Evolutionary conservation across 2,113 vertebrate species (phyloP).

Genomic region (Chitala chitala): DNA sequence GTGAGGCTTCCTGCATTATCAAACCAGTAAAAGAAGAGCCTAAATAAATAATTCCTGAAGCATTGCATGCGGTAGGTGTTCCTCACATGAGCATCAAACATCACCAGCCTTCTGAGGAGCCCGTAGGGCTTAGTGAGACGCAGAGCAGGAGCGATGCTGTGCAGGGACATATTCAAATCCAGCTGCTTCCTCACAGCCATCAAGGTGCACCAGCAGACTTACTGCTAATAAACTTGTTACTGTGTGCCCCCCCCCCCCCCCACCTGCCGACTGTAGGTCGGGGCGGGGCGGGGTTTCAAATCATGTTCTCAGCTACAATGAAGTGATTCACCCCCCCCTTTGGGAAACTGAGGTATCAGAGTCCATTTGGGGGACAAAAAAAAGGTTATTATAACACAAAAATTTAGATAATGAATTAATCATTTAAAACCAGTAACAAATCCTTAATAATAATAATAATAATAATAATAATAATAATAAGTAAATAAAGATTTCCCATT

Average conservation of each 20-base stretch:
- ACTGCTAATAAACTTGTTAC: conserved; percentile 47
- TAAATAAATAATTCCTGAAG: too few relatives aligned
- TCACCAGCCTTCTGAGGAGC: background rate
- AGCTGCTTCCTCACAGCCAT: conserved; percentile 33
- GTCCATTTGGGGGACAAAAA: conserved; percentile 49
- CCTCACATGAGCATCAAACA: background rate
- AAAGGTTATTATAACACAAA: conserved; percentile 34
- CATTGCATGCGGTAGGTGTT: too few relatives aligned
- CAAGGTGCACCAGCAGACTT: conserved; percentile 40
- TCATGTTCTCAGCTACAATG: conserved; percentile 26
- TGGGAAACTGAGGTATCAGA: conserved; percentile 44
- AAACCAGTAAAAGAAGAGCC: background rate
- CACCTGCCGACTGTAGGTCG: conserved; percentile 44
- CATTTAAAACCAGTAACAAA: background rate
- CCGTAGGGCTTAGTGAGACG: background rate
- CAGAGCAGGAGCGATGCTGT: background rate
- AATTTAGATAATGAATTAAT: background rate
- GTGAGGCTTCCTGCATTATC: too few relatives aligned
- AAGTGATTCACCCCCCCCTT: conserved; percentile 42
- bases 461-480: background rate
- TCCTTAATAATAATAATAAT: background rate
- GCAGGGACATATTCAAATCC: conserved; percentile 25
- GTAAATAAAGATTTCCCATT: conserved; percentile 46
- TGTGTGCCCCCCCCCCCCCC: conserved; percentile 37
- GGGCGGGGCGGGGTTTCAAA: conserved; percentile 43